Conservation (phyloP, 1,140 invertebrate genomes). For the Paraescarpia echinospica region DNA sequence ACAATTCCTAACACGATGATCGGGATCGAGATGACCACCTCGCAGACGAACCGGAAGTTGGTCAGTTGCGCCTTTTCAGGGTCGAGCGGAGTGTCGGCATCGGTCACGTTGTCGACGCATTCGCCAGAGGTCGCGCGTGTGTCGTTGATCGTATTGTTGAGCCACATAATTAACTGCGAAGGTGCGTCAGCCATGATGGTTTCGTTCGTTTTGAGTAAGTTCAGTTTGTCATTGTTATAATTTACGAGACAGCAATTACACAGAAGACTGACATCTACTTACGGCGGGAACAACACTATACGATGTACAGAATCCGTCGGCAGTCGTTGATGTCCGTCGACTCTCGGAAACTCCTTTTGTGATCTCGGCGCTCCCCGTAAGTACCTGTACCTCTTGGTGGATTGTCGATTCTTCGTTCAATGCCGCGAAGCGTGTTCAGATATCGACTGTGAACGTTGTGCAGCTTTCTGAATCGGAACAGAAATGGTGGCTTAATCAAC, state of each 20-base stretch:
- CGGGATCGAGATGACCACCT: slow-evolving; percentile 28
- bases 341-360: background rate
- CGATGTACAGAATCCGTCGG: background rate
- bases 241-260: background rate
- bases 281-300: background rate
- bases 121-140: background rate
- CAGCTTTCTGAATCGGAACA: background rate
- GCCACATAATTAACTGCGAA: background rate
- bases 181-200: background rate
- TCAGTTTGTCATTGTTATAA: background rate
- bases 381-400: background rate
- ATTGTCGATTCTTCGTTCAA: background rate
- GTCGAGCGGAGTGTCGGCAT: background rate
- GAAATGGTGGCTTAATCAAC: background rate
- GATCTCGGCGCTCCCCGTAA: background rate
- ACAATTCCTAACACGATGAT: slow-evolving; percentile 25
- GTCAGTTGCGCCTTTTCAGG: background rate
- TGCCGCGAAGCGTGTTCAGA: background rate
- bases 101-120: background rate
- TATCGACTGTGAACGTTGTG: background rate
- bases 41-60: slow-evolving; percentile 12
- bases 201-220: background rate
- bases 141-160: background rate
- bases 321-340: background rate
- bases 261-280: background rate